A percentile compares a stretch with the other conserved stretches of the same genome.
Evolutionary conservation across 1,140 invertebrate species (phyloP).

Genomic region (Holotrichia oblita): DNA sequence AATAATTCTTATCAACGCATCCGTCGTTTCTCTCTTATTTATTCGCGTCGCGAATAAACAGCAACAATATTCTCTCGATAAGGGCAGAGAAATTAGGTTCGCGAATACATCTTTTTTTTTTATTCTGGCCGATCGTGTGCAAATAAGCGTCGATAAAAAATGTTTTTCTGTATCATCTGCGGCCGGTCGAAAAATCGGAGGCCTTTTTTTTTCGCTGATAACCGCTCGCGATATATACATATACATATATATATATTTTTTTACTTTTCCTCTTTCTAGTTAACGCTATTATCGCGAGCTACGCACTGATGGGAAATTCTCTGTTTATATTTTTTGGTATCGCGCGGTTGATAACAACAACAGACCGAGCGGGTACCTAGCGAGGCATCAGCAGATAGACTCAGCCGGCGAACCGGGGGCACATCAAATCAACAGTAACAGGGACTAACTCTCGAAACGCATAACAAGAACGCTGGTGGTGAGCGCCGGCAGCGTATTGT

Average conservation of each 20-base stretch:
- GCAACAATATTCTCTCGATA: conserved; percentile 1
- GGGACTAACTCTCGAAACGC: not conserved
- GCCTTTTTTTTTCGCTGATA: not conserved
- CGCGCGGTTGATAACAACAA: not conserved
- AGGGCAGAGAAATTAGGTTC: not conserved
- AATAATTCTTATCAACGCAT: conserved; percentile 12
- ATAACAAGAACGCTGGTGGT: not conserved
- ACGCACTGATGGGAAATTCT: not conserved
- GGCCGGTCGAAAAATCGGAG: conserved; percentile 11
- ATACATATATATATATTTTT: not conserved
- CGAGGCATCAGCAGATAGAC: not conserved
- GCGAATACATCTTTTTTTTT: not conserved
- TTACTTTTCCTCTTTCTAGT: not conserved
- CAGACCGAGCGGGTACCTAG: not conserved
- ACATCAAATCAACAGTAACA: conserved; percentile 11
- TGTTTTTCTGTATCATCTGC: conserved; percentile 18
- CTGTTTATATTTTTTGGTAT: conserved; percentile 22
- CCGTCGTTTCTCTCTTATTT: conserved; percentile 21
- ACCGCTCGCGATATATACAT: no score
- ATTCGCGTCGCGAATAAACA: not conserved
- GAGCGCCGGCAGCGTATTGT: conserved; percentile 1
- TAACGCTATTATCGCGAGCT: not conserved
- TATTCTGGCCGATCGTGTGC: not conserved
- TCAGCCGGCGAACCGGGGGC: no score
- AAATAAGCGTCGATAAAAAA: conserved; percentile 25